Base-by-base conservation (phyloP, 2,888 invertebrate species). In the Amphipyra berbera region DNA sequence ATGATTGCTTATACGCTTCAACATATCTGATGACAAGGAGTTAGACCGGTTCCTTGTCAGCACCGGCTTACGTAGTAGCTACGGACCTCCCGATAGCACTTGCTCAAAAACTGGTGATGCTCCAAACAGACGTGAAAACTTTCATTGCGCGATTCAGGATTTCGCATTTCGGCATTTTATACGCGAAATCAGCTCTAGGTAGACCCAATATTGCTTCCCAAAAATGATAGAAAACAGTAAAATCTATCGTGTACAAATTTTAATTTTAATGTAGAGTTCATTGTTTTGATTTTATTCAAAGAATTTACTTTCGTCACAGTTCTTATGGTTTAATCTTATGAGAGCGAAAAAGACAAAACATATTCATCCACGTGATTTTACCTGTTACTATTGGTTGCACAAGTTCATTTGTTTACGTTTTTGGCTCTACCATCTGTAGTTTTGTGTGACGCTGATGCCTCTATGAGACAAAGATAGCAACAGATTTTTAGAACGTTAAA, bases 11-110 rank as follows among this genome's bases (percentile, higher is more conserved):
- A 89, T 89, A 81, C 82, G 90, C 90, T 89, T 90, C 88, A 89
- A 88, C 90, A 88, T 90, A 91, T 89, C 88, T 88, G 91, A 88
- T 90, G 91, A 89, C 92, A 81, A 82, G 89, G 92, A 90, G 73
- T 86, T 90, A 89, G 90, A 87, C 89, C 92, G 93, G 94, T 84
- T 90, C 92, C 90, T 81, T 83, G 91, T 90, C 93, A 89, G 67
- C 73, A 88, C 94, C 93, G 90, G 89, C 84, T 77, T 76, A 90
- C 93, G 89, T 85, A 92, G 94, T 94, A 94, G 93, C 94, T 88
- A 93, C 92, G 94, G 94, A 94, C 94, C 89, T 88, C 88, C 93
- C 90, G 53, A 14, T 0, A 0, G 1, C 0, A 0, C 0, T 0
- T 0, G 0, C 0, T 9, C 13, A 37, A 52, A 49, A 49, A 40